phyloP scores from a whole-genome alignment of 2,113 vertebrate species.

The Mastomys natalensis region DNA sequence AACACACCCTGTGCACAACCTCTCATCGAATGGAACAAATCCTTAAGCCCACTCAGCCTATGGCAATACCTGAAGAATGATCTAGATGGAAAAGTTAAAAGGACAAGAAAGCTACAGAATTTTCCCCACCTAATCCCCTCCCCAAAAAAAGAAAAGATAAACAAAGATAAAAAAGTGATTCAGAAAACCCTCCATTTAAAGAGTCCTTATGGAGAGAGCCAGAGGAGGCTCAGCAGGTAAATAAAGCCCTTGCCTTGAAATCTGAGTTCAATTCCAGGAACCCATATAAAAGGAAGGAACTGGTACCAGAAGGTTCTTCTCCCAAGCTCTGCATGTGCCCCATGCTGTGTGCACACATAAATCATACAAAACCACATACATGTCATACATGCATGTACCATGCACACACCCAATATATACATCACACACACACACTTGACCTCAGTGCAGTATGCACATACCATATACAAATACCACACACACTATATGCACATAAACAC shows the following conservation, averaged over 20 bases:
- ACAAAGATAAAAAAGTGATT: background rate
- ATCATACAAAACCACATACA: background rate
- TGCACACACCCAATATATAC: background rate
- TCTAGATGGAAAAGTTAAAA: constrained; percentile 61
- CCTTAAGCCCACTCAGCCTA: constrained; percentile 47
- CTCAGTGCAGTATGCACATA: background rate
- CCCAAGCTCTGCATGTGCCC: background rate
- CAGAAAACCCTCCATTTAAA: constrained; percentile 52
- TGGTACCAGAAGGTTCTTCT: background rate
- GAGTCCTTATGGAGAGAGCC: background rate
- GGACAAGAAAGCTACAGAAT: background rate
- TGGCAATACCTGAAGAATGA: constrained; percentile 13
- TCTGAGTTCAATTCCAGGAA: background rate
- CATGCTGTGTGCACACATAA: background rate
- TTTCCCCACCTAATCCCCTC: background rate
- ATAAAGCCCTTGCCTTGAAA: background rate
- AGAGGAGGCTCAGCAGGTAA: background rate
- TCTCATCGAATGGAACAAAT: constrained; percentile 54
- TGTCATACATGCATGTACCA: background rate
- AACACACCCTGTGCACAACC: constrained; percentile 49
- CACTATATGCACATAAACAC: background rate
- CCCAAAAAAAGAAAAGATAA: background rate
- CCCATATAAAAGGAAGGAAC: background rate
- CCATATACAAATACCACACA: background rate
- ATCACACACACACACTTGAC: background rate